Evolutionary conservation across 2,113 vertebrate genomes (phyloP).

Genomic region (Pachypanchax playfairii): DNA sequence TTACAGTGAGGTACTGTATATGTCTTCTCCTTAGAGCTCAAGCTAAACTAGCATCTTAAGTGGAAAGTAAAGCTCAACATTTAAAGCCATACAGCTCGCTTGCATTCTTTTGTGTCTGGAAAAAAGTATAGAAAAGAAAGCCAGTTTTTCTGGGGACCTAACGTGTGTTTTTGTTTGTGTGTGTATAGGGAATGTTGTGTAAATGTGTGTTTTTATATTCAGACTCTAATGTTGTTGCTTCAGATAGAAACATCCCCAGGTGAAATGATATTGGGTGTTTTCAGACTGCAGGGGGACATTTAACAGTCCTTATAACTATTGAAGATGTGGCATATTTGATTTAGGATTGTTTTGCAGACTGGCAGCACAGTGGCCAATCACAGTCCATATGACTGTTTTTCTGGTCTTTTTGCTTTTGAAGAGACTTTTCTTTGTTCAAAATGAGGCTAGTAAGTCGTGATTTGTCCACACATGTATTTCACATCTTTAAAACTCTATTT

Average conservation of each 20-base stretch:
- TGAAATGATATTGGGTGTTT: no score
- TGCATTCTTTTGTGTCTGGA: conserved; percentile 18
- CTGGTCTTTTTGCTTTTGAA: no score
- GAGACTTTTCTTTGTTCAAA: no score
- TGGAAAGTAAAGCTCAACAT: conserved; percentile 42
- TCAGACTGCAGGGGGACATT: no score
- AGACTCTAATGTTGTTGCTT: not conserved
- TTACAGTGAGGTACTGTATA: conserved; percentile 57
- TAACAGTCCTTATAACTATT: no score
- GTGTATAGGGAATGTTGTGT: not conserved
- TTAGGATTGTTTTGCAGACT: no score
- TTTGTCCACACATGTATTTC: no score
- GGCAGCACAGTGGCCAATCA: no score
- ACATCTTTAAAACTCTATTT: no score
- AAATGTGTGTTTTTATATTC: conserved; percentile 11
- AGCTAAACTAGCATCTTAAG: conserved; percentile 63
- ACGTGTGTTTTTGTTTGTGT: conserved; percentile 22
- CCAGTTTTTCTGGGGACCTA: conserved; percentile 16
- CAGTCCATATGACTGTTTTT: no score
- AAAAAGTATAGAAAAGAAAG: conserved; percentile 26
- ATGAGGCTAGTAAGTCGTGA: no score
- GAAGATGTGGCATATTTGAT: no score
- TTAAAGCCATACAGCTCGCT: conserved; percentile 20
- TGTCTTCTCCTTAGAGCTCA: conserved; percentile 35
- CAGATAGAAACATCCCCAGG: not conserved